Base-by-base conservation (phyloP, 1,140 invertebrate species). In the Steinernema khuongi region DNA sequence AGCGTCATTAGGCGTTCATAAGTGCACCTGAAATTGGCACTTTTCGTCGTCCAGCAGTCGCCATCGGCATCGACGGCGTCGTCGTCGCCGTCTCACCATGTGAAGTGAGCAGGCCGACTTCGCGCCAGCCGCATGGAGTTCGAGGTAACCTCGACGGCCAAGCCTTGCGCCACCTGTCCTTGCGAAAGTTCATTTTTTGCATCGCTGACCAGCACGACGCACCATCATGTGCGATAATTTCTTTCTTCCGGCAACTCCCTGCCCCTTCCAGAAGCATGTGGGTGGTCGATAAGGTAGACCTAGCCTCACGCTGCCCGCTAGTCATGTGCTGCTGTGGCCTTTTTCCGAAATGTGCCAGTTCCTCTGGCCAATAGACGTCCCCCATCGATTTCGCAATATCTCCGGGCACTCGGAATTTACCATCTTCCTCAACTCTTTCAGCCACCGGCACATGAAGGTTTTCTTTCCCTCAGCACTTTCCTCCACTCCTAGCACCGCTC, bases 351-450 rank as follows among this genome's bases (percentile, higher is more conserved):
- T 41, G n/a, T 11, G 50, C 50, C 26, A 60, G 50, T 22, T 22
- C 19, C 50, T 60, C 50, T 60, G 50, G 50, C 50, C 50, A 60
- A 60, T 60, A 60, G 50, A 22, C 50, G 50, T 60, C 50, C 36
- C n/a, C 50, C 50, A 60, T 60, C 50, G 50, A 60, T 60, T 60
- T 60, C 50, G 50, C 50, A 60, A 60, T 60, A 60, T 60, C 50
- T 60, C 26, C 22, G 14, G 50, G 50, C 22, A 11, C 2, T 60
- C 50, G 50, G 7, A 4, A 60, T 2, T 26, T 60, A 60, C 50
- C 50, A 60, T 60, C 50, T 60, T 60, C 50, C 26, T 22, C 50
- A 11, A 14, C 50, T 60, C 19, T 60, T 26, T 14, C 50, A 60
- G 14, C 50, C 14, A 7, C 50, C 14, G 14, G n/a, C 19, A 22